Evolutionary conservation across 2,888 invertebrate species (phyloP), one percentile per base, ranked within the genome.

Genomic region (Ophonus ardosiacus): DNA sequence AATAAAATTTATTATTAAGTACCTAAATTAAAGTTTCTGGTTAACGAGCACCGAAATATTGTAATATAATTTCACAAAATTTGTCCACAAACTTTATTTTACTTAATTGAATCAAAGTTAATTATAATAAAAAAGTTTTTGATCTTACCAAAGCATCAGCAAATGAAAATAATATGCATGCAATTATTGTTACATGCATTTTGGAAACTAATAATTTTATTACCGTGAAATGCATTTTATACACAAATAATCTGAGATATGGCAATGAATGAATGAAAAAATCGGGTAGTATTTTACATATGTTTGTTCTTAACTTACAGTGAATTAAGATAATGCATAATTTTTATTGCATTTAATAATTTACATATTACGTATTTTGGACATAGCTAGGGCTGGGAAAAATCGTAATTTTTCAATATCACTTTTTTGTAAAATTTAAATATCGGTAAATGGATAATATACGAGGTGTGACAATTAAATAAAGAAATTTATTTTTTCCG

Each of bases 191-290:
- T 21, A 21, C n/a, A 0, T 31, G 56, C 78, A 78, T 78, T 57
- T 78, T 78, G 78, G 10, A 17, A 56, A 74, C 21, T 74, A 74
- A 74, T 7, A n/a, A 56, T 57, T 78, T 21, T 24, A 56, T 51
- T 78, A 17, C 21, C 6, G 24, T n/a, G 31, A 78, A n/a, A 24
- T 56, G 57, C 31, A 56, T 21, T 57, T 78, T 78, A 78, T 78
- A 78, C 7, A 7, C n/a, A 56, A 51, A 8, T 74, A 24, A 31
- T 31, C 43, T 76, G 43, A 51, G 5, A 31, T 31, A 24, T 31
- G 24, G 15, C 71, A 40, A 10, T 74, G 71, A 74, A 74, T 43
- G 40, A 74, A 6, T 43, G 31, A 68, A 63, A 63, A 63, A 68
- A 31, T 31, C 31, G 31, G 38, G 40, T 15, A 68, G 3, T 21